These are phyloP conservation scores for Pantelozetes paolii DNA, from an alignment of 2,888 invertebrate genomes.

Conservation along the genomic window DNA sequence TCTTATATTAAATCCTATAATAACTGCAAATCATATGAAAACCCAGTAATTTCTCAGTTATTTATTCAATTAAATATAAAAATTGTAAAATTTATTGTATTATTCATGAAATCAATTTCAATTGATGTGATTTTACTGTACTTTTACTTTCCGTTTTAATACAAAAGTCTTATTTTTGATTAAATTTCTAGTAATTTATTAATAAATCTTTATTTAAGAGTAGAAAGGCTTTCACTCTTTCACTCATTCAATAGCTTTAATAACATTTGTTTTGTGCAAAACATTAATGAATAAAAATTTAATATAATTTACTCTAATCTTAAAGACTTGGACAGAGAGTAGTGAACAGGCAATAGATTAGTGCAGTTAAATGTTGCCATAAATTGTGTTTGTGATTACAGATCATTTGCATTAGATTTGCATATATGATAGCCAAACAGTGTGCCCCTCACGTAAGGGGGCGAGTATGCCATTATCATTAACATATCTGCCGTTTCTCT, in stretches of 20 bases:
- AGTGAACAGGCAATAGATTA: background rate
- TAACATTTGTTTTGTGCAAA: background rate
- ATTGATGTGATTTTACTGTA: background rate
- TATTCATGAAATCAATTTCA: slow-evolving; percentile 2
- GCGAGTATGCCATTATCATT: background rate
- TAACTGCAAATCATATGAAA: too few species aligned
- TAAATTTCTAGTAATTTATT: slow-evolving; percentile 5
- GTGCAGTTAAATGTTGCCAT: slow-evolving; percentile 2
- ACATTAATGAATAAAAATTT: slow-evolving; percentile 16
- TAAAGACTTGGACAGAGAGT: background rate
- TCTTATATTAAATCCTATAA: too few species aligned
- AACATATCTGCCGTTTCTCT: background rate
- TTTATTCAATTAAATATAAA: too few species aligned
- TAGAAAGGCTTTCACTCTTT: background rate
- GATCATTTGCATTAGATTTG: slow-evolving; percentile 29
- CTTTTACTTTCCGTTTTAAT: background rate
- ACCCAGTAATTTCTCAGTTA: too few species aligned
- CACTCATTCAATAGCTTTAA: background rate
- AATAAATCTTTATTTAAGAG: background rate
- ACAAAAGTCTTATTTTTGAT: background rate
- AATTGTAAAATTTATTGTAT: background rate
- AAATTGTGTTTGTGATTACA: slow-evolving; percentile 15
- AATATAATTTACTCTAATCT: background rate
- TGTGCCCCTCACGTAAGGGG: background rate
- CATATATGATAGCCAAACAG: slow-evolving; percentile 8